Conservation (phyloP, 2,113 vertebrate species). For the Ptychochromis oligacanthus region DNA sequence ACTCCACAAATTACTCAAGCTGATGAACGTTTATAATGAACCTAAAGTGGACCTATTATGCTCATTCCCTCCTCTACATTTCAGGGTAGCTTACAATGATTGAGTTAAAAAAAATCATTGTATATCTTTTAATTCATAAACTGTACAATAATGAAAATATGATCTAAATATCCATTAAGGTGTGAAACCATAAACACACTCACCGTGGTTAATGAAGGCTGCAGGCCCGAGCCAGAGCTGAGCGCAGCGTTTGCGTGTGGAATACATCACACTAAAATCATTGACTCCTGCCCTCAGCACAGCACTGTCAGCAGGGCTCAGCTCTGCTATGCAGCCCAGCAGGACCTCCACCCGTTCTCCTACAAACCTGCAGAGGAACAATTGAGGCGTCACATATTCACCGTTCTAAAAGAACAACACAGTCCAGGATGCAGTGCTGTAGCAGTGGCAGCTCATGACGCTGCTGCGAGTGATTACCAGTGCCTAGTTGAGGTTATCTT, state of each 20-base stretch:
- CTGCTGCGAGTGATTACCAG: slow-evolving; percentile 78
- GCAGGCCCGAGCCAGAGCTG: slow-evolving; percentile 93
- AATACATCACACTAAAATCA: slow-evolving; percentile 96
- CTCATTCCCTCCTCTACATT: not conserved
- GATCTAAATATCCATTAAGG: not conserved
- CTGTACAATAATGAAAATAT: not conserved
- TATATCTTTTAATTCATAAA: too few species aligned
- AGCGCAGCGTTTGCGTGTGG: slow-evolving; percentile 89
- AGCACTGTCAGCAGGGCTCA: slow-evolving; percentile 84
- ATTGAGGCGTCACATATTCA: not conserved
- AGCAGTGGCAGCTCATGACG: not conserved
- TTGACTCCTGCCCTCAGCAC: slow-evolving; percentile 89
- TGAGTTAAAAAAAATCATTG: not conserved
- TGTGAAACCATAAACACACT: slow-evolving; percentile 43
- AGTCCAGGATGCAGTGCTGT: not conserved
- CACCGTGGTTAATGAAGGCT: slow-evolving; percentile 94
- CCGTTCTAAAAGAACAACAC: not conserved
- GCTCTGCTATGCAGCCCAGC: slow-evolving; percentile 90
- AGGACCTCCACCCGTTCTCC: slow-evolving; percentile 87
- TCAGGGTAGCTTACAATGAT: not conserved
- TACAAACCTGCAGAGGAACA: slow-evolving; percentile 79
- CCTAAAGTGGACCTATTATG: not conserved
- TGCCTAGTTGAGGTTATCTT: slow-evolving; percentile 89
- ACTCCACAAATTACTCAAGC: not conserved
- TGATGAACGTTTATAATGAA: not conserved